Percentiles rank a stretch among this genome's conserved stretches.
phyloP scores from a whole-genome alignment of 2,888 invertebrate genomes.

The Aleiodes testaceus region DNA sequence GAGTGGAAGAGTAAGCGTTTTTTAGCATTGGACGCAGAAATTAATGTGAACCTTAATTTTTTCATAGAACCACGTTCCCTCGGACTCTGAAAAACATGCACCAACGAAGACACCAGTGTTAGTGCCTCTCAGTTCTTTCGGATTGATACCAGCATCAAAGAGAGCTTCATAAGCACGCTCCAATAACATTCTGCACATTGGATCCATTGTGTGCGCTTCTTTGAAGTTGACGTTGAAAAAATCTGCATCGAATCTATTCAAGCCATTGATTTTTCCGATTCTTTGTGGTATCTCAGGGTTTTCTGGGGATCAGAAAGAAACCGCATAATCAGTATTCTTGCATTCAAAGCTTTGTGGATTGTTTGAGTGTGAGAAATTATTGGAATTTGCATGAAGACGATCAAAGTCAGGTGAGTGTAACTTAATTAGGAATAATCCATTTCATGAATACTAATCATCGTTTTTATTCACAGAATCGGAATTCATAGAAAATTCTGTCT shows the following conservation, averaged over 20 bases:
- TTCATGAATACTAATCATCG: no score
- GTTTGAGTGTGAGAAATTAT: no score
- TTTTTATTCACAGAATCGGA: no score
- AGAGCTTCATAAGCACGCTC: constrained; percentile 78
- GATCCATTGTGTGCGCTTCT: constrained; percentile 77
- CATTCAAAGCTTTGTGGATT: background rate
- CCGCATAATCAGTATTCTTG: no score
- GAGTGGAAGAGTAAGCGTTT: no score
- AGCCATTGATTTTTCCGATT: constrained; percentile 81
- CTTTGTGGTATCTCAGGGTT: constrained; percentile 84
- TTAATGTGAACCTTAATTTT: constrained; percentile 76
- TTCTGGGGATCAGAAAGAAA: constrained; percentile 56
- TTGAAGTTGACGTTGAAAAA: constrained; percentile 76
- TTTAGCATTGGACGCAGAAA: no score
- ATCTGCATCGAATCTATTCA: constrained; percentile 79
- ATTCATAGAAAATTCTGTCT: no score
- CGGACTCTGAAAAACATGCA: constrained; percentile 82
- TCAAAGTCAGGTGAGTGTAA: no score
- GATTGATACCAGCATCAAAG: constrained; percentile 76
- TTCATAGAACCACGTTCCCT: constrained; percentile 82
- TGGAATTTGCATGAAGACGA: no score
- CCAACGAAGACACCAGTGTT: constrained; percentile 85
- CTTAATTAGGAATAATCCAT: no score
- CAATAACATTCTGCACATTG: constrained; percentile 77
- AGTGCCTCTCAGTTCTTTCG: constrained; percentile 78